These are phyloP conservation scores for Prolemur simus DNA, from an alignment of 2,113 vertebrate species.

Conservation along the genomic window DNA sequence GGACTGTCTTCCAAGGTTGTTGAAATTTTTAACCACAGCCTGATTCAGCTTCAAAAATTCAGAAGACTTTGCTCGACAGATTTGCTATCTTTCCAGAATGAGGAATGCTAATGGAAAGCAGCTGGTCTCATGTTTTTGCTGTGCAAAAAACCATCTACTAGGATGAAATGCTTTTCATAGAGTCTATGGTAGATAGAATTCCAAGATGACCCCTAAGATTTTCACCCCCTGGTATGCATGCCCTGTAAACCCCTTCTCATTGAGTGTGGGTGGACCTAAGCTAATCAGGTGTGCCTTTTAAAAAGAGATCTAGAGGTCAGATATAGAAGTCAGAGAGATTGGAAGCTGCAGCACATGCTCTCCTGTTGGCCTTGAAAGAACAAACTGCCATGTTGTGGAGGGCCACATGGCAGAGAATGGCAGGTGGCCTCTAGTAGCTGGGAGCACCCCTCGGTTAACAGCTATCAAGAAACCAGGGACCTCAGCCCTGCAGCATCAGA, in stretches of 20 bases:
- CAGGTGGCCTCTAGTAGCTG: background rate
- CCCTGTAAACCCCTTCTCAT: background rate
- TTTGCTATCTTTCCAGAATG: conserved; percentile 5
- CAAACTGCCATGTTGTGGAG: background rate
- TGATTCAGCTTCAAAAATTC: conserved; percentile 19
- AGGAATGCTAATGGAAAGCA: conserved; percentile 57
- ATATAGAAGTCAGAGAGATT: background rate
- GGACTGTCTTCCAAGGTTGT: background rate
- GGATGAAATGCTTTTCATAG: conserved; percentile 62
- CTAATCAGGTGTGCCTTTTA: background rate
- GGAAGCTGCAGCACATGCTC: background rate
- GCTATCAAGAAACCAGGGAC: background rate
- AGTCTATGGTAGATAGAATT: background rate
- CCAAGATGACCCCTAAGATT: background rate
- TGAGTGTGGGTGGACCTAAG: background rate
- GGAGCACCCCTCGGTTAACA: background rate
- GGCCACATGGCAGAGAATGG: background rate
- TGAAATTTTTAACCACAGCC: conserved; percentile 1
- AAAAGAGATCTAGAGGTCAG: background rate
- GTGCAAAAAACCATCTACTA: conserved; percentile 13
- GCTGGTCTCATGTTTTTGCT: conserved; percentile 31
- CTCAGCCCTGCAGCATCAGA: background rate
- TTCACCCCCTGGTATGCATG: background rate
- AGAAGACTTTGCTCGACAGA: background rate
- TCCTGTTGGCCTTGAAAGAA: background rate